These are phyloP conservation scores for Marronus borbonicus DNA, from an alignment of 2,888 invertebrate genomes.

Conservation along the genomic window DNA sequence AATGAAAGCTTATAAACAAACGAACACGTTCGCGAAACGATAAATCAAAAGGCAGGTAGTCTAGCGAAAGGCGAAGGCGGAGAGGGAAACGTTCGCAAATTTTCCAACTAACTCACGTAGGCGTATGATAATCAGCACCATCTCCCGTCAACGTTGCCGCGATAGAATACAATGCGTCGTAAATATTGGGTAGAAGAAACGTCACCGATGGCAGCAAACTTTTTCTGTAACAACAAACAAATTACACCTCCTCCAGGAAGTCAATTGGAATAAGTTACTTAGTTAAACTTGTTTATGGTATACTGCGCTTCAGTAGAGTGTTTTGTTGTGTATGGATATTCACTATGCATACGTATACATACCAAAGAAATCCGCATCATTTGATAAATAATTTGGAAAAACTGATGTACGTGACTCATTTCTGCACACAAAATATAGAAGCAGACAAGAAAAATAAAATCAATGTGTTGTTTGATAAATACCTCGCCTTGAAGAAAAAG, in stretches of 20 bases:
- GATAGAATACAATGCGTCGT: constrained; percentile 40
- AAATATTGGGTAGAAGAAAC: constrained; percentile 17
- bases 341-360: neutral
- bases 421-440: too few species aligned
- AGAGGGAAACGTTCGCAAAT: constrained; percentile 14
- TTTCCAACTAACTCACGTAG: constrained; percentile 36
- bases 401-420: too few species aligned
- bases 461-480: too few species aligned
- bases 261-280: constrained; percentile 7
- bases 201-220: neutral
- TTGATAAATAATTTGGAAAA: too few species aligned
- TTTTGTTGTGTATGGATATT: neutral
- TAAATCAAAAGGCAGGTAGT: constrained; percentile 31
- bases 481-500: too few species aligned
- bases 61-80: neutral
- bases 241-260: constrained; percentile 31
- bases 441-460: too few species aligned
- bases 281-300: neutral
- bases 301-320: neutral
- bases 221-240: constrained; percentile 3
- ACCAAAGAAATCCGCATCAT: too few species aligned
- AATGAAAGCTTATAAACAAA: constrained; percentile 17
- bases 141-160: constrained; percentile 27
- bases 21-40: constrained; percentile 21
- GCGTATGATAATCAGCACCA: constrained; percentile 40